Base-by-base conservation (phyloP, 2,888 invertebrate genomes). In the Machimus rusticus region DNA sequence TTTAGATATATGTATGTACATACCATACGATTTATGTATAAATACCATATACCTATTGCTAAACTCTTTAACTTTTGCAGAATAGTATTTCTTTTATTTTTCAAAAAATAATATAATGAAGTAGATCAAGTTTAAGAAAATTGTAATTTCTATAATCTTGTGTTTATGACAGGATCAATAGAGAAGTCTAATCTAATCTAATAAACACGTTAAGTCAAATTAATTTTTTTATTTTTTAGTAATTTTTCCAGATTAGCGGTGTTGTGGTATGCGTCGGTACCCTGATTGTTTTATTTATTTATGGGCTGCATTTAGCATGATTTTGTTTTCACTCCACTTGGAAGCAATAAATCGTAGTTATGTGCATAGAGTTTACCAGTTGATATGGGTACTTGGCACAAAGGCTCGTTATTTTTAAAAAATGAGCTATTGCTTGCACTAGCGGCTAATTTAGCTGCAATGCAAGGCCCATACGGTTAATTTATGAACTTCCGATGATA, bases 401-500 rank as follows among this genome's bases (percentile, higher is more conserved):
- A 55, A 55, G 55, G 9, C 8, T 55, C 55, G 28, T 66, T 66
- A 66, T 28, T 66, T 66, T 66, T 1, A 28, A 66, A 66, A 66
- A 66, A 66, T 66, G 23, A 66, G 23, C 66, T 19, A 51, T 51
- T 51, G n/a, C 51, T 51, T n/a, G 51, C 43, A 46, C 16, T 51
- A n/a, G 46, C n/a, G 6, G n/a, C 51, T 66, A 66, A 23, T 66
- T 66, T 66, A 12, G 19, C 1, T 55, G 55, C 12, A 66, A 14
- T 66, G 66, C 66, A 66, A 66, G 66, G 66, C 23, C 66, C 66
- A 23, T 28, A 12, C 66, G 23, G 5, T 66, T 66, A 66, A 66
- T 66, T 66, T 66, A 66, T 66, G 19, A 66, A 66, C 66, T 66
- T 66, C 66, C 81, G 81, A 28, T 46, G 81, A 81, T 78, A 81